phyloP scores from a whole-genome alignment of 2,888 invertebrate genomes.

The Archips xylosteana region DNA sequence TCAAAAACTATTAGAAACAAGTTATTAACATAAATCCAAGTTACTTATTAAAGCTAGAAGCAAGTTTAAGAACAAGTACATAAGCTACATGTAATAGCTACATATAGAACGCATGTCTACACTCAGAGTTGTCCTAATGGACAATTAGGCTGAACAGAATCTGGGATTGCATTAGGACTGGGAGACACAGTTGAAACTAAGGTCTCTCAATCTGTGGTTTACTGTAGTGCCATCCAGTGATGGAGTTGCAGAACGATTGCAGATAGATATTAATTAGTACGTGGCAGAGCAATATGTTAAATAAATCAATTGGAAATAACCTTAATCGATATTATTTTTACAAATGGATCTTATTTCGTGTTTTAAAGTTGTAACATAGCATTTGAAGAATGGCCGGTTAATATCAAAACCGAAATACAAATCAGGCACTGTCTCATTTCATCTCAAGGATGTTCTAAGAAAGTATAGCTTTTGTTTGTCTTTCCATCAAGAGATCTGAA shows the following conservation, averaged over 20 bases:
- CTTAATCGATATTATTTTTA: too few relatives aligned
- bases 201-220: neutral
- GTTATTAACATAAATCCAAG: constrained; percentile 36
- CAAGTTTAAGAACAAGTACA: constrained; percentile 37
- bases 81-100: constrained; percentile 30
- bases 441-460: too few relatives aligned
- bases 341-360: too few relatives aligned
- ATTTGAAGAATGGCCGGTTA: too few relatives aligned
- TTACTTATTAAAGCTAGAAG: constrained; percentile 40
- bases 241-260: neutral
- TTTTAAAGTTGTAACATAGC: too few relatives aligned
- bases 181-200: constrained; percentile 14
- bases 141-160: constrained; percentile 9
- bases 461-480: too few relatives aligned
- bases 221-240: neutral
- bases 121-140: constrained; percentile 17
- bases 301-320: too few relatives aligned
- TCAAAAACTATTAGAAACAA: constrained; percentile 35
- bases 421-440: too few relatives aligned
- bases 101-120: constrained; percentile 12
- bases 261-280: neutral
- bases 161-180: constrained; percentile 19
- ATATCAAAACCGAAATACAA: too few relatives aligned
- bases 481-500: too few relatives aligned
- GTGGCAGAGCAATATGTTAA: too few relatives aligned